Percentiles rank a stretch among this genome's conserved stretches.
Conservation (phyloP, 2,113 vertebrate species). For the Oryzias javanicus region DNA sequence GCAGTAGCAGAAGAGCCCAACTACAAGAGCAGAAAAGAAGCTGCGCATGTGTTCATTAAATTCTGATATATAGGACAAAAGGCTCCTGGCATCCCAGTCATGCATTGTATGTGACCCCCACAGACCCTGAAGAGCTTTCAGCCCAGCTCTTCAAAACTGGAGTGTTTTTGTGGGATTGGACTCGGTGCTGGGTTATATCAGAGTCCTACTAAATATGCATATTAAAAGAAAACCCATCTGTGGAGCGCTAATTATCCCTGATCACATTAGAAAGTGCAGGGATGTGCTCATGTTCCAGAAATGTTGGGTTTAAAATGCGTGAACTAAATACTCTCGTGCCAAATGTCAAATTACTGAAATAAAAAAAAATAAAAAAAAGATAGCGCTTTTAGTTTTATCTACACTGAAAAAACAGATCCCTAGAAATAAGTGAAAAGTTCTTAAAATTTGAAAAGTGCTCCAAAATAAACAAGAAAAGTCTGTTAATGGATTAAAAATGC, state of each 20-base stretch:
- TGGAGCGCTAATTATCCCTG: constrained; percentile 1
- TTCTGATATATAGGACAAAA: constrained; percentile 11
- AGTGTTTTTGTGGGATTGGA: constrained; percentile 6
- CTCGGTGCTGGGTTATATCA: constrained; percentile 3
- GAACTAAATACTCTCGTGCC: too few species aligned
- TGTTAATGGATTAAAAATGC: too few species aligned
- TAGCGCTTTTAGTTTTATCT: too few species aligned
- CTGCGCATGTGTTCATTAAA: constrained; percentile 23
- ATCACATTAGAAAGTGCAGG: neutral
- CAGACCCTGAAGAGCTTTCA: constrained; percentile 14
- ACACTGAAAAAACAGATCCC: too few species aligned
- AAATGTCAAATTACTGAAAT: too few species aligned
- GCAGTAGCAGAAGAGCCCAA: constrained; percentile 4
- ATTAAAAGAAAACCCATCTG: constrained; percentile 20
- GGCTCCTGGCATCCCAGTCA: constrained; percentile 11
- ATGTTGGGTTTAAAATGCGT: too few species aligned
- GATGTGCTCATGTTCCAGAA: neutral
- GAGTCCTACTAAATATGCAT: constrained; percentile 18
- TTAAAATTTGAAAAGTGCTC: too few species aligned
- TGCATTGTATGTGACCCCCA: constrained; percentile 15
- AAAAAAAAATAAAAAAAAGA: too few species aligned
- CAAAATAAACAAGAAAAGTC: too few species aligned
- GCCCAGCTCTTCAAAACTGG: constrained; percentile 10
- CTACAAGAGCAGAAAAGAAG: constrained; percentile 10
- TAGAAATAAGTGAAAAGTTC: too few species aligned